Evolutionary conservation across 2,797 vertebrate species (phyloP).

Genomic region (Chanos chanos): DNA sequence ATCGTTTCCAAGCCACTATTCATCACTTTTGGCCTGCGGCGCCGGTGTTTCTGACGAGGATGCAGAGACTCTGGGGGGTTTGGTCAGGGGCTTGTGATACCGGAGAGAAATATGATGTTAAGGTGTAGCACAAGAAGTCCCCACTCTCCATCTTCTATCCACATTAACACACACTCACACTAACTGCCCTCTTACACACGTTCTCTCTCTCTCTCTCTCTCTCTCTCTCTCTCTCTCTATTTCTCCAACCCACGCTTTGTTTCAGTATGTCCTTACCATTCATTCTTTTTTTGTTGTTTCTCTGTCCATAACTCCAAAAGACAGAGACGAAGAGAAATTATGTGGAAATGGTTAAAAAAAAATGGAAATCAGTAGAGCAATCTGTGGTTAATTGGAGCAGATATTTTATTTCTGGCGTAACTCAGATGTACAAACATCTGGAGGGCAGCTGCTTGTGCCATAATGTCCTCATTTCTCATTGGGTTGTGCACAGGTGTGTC

Average conservation of each 20-base stretch:
- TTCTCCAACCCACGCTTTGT: background rate
- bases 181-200: background rate
- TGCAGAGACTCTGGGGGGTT: constrained; percentile 12
- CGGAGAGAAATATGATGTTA: too few species aligned
- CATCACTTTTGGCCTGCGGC: constrained; percentile 43
- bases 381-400: constrained; percentile 38
- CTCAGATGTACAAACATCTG: constrained; percentile 46
- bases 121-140: too few species aligned
- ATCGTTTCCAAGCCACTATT: constrained; percentile 41
- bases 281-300: constrained; percentile 14
- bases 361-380: constrained; percentile 11
- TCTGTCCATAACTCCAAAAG: background rate
- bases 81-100: background rate
- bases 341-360: too few species aligned
- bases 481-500: too few species aligned
- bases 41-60: constrained; percentile 36
- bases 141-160: background rate
- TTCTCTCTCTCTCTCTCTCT: too few species aligned
- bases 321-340: too few species aligned
- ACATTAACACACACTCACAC: constrained; percentile 23
- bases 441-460: constrained; percentile 41
- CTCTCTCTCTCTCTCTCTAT: background rate
- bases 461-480: too few species aligned
- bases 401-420: constrained; percentile 26
- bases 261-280: constrained; percentile 25